These are phyloP conservation scores for Crocallis elinguaria DNA, from an alignment of 2,888 invertebrate genomes.

Conservation along the genomic window DNA sequence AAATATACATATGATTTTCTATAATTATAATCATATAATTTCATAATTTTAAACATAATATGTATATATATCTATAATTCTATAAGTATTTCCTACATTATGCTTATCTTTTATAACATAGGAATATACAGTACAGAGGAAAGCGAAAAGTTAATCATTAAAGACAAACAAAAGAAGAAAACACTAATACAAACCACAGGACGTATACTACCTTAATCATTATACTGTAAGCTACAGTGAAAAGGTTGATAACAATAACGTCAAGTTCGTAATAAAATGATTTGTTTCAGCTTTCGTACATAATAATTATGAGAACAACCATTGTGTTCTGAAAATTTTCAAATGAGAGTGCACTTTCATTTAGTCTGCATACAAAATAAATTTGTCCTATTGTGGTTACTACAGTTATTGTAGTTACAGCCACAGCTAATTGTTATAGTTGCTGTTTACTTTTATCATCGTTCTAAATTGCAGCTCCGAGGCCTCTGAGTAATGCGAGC, in stretches of 20 bases:
- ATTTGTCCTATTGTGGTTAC: slow-evolving; percentile 2
- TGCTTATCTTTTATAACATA: too few relatives aligned
- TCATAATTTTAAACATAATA: too few relatives aligned
- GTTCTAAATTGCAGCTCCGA: slow-evolving; percentile 20
- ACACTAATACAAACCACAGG: too few relatives aligned
- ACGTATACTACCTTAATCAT: too few relatives aligned
- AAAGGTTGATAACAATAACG: not conserved
- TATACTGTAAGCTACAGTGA: too few relatives aligned
- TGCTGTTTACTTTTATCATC: slow-evolving; percentile 18
- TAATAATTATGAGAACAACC: not conserved
- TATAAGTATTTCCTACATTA: too few relatives aligned
- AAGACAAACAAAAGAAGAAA: too few relatives aligned
- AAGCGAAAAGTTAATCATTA: too few relatives aligned
- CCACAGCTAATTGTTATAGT: slow-evolving; percentile 4
- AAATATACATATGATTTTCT: too few relatives aligned
- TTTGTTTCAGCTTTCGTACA: not conserved
- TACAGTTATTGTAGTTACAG: not conserved
- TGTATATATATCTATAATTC: too few relatives aligned
- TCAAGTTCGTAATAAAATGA: not conserved
- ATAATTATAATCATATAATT: too few relatives aligned
- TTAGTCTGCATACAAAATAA: slow-evolving; percentile 10
- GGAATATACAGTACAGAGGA: too few relatives aligned
- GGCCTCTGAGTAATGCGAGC: slow-evolving; percentile 20
- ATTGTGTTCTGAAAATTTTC: slow-evolving; percentile 11
- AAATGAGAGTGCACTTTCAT: slow-evolving; percentile 14